Evolutionary conservation across 1,140 invertebrate genomes (phyloP), one percentile per base, ranked within the genome.

Genomic region (Drosophila watanabei): DNA sequence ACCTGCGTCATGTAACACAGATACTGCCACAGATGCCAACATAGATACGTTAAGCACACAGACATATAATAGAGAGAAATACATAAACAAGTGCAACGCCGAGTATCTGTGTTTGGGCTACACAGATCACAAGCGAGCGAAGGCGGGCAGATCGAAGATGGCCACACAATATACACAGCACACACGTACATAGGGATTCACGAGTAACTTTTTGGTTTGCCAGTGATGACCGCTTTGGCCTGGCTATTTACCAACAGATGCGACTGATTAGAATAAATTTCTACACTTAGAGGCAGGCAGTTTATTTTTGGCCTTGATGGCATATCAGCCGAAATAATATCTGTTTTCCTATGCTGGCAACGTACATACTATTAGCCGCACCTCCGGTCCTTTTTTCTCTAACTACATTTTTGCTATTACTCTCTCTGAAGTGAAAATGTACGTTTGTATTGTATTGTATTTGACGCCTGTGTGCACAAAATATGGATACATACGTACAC

Each of bases 81-180:
- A 75, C 68, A 75, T 28, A 48, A 39, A 75, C 71, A 83, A 80
- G 79, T 78, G 69, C 33, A 66, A 45, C 63, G 62, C 75, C 39
- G 57, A 61, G 46, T 85, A 66, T 65, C 73, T 64, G 71, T 84
- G 75, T 65, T 75, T 54, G 69, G 62, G 48, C 65, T 65, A 76
- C 75, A 84, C 79, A 84, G 73, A 75, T 88, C 81, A 78, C 68
- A 54, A 66, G 66, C 58, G 48, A 58, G 52, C 63, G 77, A 80
- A 87, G 81, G 85, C 84, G 80, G 79, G 77, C 64, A 78, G 68
- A 80, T 87, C 73, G 85, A 88, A 89, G 80, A 88, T 88, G 84
- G 85, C 84, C 35, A 51, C 58, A 60, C 51, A 78, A 61, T 49
- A 78, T 28, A 51, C 58, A 56, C 57, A 78, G 28, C 24, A 61